phyloP scores from a whole-genome alignment of 92 coral and sea anemone species.

The Zoanthus solanderi region DNA sequence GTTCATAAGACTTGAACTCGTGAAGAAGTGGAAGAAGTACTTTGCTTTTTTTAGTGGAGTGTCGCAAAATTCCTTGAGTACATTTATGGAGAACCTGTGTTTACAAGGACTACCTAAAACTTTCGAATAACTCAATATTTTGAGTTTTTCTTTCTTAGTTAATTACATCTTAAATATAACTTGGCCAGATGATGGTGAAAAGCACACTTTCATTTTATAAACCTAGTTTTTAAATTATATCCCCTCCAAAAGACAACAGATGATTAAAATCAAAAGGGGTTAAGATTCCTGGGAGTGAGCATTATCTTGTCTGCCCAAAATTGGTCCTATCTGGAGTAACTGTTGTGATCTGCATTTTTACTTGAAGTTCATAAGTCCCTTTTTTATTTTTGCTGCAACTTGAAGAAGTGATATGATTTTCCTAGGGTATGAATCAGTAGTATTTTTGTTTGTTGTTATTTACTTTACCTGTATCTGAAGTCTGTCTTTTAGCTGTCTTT shows the following conservation, averaged over 20 bases:
- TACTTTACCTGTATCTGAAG: constrained; percentile 28
- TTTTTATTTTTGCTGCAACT: constrained; percentile 31
- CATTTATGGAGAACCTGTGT: no score
- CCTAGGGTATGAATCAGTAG: constrained; percentile 19
- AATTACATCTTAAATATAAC: constrained; percentile 1
- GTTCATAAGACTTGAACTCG: no score
- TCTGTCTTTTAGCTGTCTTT: constrained; percentile 14
- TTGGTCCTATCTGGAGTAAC: constrained; percentile 35
- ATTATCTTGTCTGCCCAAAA: constrained; percentile 25
- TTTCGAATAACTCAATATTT: neutral
- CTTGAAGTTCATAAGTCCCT: constrained; percentile 35
- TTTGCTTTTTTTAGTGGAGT: no score
- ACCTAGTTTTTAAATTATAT: constrained; percentile 22
- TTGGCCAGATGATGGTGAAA: constrained; percentile 1
- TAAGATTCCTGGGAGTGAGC: constrained; percentile 16
- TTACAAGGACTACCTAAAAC: neutral
- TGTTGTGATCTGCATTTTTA: constrained; percentile 32
- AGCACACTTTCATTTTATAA: constrained; percentile 12
- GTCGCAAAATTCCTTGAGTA: no score
- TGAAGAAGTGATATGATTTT: constrained; percentile 9
- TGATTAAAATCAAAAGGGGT: constrained; percentile 3
- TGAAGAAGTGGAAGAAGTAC: no score
- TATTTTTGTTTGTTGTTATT: constrained; percentile 31
- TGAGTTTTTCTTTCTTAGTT: neutral
- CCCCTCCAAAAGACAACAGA: constrained; percentile 20